phyloP scores from a whole-genome alignment of 2,888 invertebrate species.

The Platycnemis pennipes region DNA sequence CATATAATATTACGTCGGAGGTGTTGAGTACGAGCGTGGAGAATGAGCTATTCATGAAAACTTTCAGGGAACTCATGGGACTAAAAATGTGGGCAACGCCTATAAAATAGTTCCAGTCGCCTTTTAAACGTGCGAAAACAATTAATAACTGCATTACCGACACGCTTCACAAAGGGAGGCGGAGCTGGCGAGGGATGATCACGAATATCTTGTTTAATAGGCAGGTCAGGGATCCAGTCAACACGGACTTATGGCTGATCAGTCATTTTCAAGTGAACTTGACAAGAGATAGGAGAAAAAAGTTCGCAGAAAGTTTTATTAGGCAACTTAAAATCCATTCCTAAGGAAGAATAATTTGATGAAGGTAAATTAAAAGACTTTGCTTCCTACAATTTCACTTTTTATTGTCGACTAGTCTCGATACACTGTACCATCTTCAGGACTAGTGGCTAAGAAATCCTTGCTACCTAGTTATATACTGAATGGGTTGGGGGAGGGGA shows the following conservation, averaged over 20 bases:
- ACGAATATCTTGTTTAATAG: neutral
- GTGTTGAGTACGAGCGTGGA: neutral
- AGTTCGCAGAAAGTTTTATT: neutral
- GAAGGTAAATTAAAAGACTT: too few relatives aligned
- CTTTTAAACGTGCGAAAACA: neutral
- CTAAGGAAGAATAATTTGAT: too few relatives aligned
- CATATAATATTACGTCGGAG: neutral
- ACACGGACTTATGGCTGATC: neutral
- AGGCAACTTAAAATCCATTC: too few relatives aligned
- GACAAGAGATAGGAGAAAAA: neutral
- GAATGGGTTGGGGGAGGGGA: too few relatives aligned
- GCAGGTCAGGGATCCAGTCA: neutral
- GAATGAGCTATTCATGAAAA: neutral
- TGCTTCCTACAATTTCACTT: too few relatives aligned
- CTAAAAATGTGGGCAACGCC: neutral
- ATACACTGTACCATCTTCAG: too few relatives aligned
- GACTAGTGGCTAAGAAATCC: too few relatives aligned
- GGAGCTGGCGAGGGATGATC: neutral
- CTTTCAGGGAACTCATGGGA: neutral
- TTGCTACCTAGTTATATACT: too few relatives aligned
- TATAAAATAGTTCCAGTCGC: neutral
- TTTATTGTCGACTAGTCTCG: too few relatives aligned
- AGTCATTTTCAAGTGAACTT: neutral
- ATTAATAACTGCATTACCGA: neutral
- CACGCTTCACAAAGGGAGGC: neutral